Evolutionary conservation across 92 coral and sea anemone species (phyloP), one percentile per base, ranked within the genome.

Genomic region (Phenganax subtilis): DNA sequence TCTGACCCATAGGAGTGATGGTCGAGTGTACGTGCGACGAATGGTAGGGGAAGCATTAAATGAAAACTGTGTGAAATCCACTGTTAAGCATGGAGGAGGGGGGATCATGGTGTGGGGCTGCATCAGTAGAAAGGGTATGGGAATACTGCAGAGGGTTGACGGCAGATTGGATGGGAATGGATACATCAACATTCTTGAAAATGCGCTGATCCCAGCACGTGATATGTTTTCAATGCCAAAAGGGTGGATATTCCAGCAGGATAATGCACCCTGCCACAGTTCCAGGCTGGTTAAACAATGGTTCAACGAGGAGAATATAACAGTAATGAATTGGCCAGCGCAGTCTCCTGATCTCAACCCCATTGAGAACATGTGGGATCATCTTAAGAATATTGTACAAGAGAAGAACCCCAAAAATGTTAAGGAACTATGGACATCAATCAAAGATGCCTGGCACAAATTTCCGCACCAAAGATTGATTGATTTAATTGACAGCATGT

Each of bases 341-440:
- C 75, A 71, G 54, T 71, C 51, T 28, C 75, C 75, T 31, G 75
- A 71, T 71, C 75, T 71, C 12, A 71, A 47, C 53, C 75, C 75
- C 12, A 25, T 71, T 28, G 75, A 71, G 75, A 71, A 31, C 53
- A 31, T 71, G 16, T 71, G 75, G 75, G 75, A 71, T 71, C 51
- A 71, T 20, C 10, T 71, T 0, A 47, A 71, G 52, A 10, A 37
- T 31, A 71, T 7, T 3, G 75, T 71, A 7, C 75, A 71, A 51
- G 75, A 71, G 10, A 25, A 71, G 53, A 71, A 71, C 55, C 55
- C 55, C 16, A 71, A 14, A 71, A 71, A 71, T 11, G 16, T 16
- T 71, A 71, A 71, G 15, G n/a, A 31, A 71, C 51, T 57, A 57
- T 57, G 63, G 63, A 57, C 63, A 57, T 57, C 63, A 57, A n/a